Base-by-base conservation (phyloP, 2,888 invertebrate species). In the Apomyelois bistriatella region DNA sequence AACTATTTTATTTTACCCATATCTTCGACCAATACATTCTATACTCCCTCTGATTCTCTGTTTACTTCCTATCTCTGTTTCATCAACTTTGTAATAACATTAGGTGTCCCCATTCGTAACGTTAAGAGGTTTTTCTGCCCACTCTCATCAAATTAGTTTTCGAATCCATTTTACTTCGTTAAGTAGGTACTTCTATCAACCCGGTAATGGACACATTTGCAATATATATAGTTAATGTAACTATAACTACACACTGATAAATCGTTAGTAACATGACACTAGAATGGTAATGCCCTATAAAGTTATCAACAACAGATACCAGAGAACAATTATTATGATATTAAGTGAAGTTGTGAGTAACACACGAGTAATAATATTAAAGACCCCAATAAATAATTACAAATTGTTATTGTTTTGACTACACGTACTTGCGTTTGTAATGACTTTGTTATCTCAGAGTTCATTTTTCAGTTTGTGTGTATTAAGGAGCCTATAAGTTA, bases 211-310 rank as follows among this genome's bases (percentile, higher is more conserved):
- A 36, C 36, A 48, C 38, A 38, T 17, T 28, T 30, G 10, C 35
- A 28, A 36, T 32, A 32, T 6, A 53, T 13, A 38, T 50, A 42
- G 10, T 17, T 30, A 42, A 48, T 42, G 42, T 48, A 37, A 32
- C 16, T 48, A 42, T 60, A 52, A 57, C 60, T 53, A 60, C 63
- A 63, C 61, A 66, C 64, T 62, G 68, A 72, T 70, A 70, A 72
- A 69, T 72, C 64, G 61, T 52, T 55, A 62, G 64, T 58, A 64
- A 69, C 64, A 61, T 58, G 68, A 65, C 62, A 61, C 64, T 54
- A 61, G 59, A 64, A 65, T 65, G 61, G 68, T 67, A 68, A 67
- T 65, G 66, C 62, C 61, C 67, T 67, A 67, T 64, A 63, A 70
- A 69, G 56, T 67, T 70, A 73, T 70, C 72, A 58, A 59, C 54